These are phyloP conservation scores for Lepidonotus clava DNA, from an alignment of 2,888 invertebrate species.

Conservation along the genomic window DNA sequence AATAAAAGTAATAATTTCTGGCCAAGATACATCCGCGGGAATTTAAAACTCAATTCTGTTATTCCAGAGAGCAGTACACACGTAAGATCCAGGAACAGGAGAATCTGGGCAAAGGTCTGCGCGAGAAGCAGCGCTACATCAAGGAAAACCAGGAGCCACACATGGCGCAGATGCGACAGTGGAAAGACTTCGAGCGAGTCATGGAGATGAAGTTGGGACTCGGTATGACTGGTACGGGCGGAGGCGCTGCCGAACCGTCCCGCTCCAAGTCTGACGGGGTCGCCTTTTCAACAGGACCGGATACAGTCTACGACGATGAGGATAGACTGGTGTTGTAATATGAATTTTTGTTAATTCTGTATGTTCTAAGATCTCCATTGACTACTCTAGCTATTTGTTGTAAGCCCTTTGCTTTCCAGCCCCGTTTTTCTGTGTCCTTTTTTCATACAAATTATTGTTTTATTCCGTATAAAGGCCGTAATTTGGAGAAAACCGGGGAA, in stretches of 20 bases:
- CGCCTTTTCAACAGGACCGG: not conserved
- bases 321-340: slow-evolving; percentile 53
- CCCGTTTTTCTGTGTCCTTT: no score
- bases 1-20: no score
- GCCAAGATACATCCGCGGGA: no score
- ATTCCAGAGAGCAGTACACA: slow-evolving; percentile 84
- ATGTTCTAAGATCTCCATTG: no score
- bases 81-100: slow-evolving; percentile 85
- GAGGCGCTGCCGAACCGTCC: not conserved
- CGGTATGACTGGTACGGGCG: slow-evolving; percentile 56
- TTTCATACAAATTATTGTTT: no score
- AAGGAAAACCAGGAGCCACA: slow-evolving; percentile 82
- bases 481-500: no score
- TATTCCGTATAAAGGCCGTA: no score
- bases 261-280: not conserved
- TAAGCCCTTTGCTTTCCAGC: no score
- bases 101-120: slow-evolving; percentile 80
- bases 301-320: slow-evolving; percentile 28
- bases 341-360: no score
- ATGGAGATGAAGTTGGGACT: slow-evolving; percentile 79
- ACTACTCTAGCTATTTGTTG: no score
- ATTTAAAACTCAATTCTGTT: no score
- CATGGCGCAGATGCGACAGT: slow-evolving; percentile 83
- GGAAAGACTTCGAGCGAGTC: slow-evolving; percentile 82
- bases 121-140: slow-evolving; percentile 81